Base-by-base conservation (phyloP, 2,888 invertebrate species). In the Drosophila yooni region DNA sequence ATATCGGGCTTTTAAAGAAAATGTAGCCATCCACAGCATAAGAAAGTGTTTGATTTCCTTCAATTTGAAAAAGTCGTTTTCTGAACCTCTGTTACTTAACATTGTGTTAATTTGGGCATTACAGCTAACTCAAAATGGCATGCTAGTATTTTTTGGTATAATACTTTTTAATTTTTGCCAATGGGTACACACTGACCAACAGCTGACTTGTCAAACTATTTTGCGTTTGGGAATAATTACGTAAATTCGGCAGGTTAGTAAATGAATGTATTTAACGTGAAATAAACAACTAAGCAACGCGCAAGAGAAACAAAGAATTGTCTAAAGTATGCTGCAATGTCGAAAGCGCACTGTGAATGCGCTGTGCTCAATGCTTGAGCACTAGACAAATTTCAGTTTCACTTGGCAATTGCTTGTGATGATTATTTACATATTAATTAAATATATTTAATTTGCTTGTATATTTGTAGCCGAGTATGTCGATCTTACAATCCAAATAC, bases 401-500 rank as follows among this genome's bases (percentile, higher is more conserved):
- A 18, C 31, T 10, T n/a, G 5, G 31, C 1, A 21, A n/a, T 54
- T 76, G 53, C 54, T 51, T 71, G 36, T 38, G 52, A 57, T 63
- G 62, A 51, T 69, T 63, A 69, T 76, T 64, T 60, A 58, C 50
- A 54, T 64, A 31, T 15, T 25, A 11, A 25, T 31, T 33, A 46
- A 52, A 18, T 51, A 15, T 8, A 56, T n/a, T n/a, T 4, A 29
- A 18, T 52, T 46, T 63, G 5, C 15, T 50, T 40, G 21, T 21
- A 13, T 8, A n/a, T 18, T 54, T n/a, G 7, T 52, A 85, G 83
- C 40, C 59, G 64, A 82, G 50, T 10, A 92, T 92, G 92, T 90
- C 91, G 85, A 72, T 92, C 54, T 74, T 93, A 48, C 91, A 91
- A 64, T 66, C 87, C 15, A 91, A 92, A 57, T 95, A 95, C 91